Base-by-base conservation (phyloP, 2,113 vertebrate species). In the Siniperca chuatsi region DNA sequence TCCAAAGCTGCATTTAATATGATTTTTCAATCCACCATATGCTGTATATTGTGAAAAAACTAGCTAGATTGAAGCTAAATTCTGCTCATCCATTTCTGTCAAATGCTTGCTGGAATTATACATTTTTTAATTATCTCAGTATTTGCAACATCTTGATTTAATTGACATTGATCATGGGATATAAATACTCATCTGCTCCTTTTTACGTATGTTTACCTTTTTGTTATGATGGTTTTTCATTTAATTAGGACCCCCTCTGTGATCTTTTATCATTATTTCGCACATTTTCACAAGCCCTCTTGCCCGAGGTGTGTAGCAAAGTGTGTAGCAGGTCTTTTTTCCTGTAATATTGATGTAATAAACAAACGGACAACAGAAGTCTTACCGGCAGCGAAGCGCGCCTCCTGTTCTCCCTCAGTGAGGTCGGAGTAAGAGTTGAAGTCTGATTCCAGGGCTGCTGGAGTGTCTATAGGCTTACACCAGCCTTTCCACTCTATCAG, bases 401-500 rank as follows among this genome's bases (percentile, higher is more conserved):
- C 98, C 93, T 99, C 98, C 92, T 99, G 98, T 84, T 99, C 98
- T 6, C 98, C 97, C 94, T 99, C 98, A 0, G 96, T 97, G 85
- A 99, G 96, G 93, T 99, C 97, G 0, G 98, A 99, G 92, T 99
- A 99, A 35, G 98, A 99, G 92, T 96, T 98, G 94, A 99, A 97
- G 82, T 99, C 97, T 23, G 97, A 97, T 73, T 99, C 98, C 75
- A 97, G 92, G 21, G 97, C 96, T 0, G 94, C 88, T 0, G 98
- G 96, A 0, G 97, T 95, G 83, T 99, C 98, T 4, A 96, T 97
- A 0, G 98, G 98, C 90, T 98, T 99, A 85, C 97, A 97, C 98
- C 98, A 99, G 64, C 98, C 98, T 90, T 99, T 99, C 98, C 98
- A 99, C 91, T 99, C 98, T 1, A 99, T 99, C 58, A 99, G 97